Base-by-base conservation (phyloP, 2,888 invertebrate species). In the Diplolepis rosae region DNA sequence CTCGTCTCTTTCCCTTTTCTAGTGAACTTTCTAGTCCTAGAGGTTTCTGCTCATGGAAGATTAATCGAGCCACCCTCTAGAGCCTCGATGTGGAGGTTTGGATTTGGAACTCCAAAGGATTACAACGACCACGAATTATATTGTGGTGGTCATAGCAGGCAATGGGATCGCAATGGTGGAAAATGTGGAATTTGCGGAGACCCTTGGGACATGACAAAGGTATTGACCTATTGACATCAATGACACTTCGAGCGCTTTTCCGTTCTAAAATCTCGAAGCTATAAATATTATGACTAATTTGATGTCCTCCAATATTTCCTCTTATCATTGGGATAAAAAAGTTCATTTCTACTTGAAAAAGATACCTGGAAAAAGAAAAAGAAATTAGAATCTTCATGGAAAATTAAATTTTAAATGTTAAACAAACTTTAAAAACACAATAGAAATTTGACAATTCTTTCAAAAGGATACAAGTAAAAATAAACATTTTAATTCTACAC, bases 111-210 rank as follows among this genome's bases (percentile, higher is more conserved):
- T 1, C 95, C 95, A 1, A 94, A 94, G 83, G 95, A 97, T 89
- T 96, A 96, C 90, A 96, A 96, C 87, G 96, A 97, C 89, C 94
- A 96, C 86, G 95, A 96, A 85, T 91, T 94, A 4, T 96, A 94
- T 89, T 96, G 96, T 87, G 96, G 96, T 0, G 96, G 96, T 9
- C 95, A 94, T 87, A 91, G 93, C n/a, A 90, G 95, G 66, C 96
- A 96, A 84, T 95, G 95, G 94, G 92, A 93, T 81, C 92, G 90
- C 71, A 96, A 96, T 84, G 92, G 91, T 2, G 96, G 96, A 0
- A 95, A 95, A 85, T 96, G 96, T 83, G 96, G 96, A 1, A 92
- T 95, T 54, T 96, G 96, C 82, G 96, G 96, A 0, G 96, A 96
- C 88, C 91, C 96, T 1, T 96, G 94, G 94, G 95, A 96, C 82